Evolutionary conservation across 2,113 vertebrate species (phyloP).

Genomic region (Cololabis saira): DNA sequence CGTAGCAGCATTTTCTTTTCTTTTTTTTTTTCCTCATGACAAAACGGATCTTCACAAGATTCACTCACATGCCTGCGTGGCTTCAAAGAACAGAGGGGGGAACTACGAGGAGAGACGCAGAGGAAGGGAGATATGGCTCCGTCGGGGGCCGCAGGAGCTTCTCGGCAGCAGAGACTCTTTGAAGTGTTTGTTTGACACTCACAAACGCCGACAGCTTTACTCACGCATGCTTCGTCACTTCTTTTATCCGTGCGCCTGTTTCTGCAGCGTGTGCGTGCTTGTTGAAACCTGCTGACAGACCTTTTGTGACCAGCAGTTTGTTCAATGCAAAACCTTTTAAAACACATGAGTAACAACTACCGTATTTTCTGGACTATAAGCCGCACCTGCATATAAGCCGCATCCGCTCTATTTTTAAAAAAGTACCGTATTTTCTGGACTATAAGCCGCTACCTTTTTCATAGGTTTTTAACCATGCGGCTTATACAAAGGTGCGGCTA

Average conservation of each 20-base stretch:
- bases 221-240: neutral
- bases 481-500: no score
- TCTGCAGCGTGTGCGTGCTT: no score
- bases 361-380: no score
- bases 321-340: no score
- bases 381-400: no score
- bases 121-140: conserved; percentile 23
- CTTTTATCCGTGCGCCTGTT: neutral
- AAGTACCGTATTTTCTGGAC: no score
- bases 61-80: conserved; percentile 5
- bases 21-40: neutral
- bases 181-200: conserved; percentile 23
- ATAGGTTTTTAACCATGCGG: no score
- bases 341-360: no score
- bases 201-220: conserved; percentile 7
- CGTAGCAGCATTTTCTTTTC: neutral
- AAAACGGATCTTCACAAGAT: conserved; percentile 20
- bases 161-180: conserved; percentile 2
- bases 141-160: conserved; percentile 1
- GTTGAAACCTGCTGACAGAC: no score
- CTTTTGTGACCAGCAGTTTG: no score
- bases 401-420: no score
- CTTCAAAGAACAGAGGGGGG: conserved; percentile 15
- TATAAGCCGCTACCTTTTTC: no score
- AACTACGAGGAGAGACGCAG: neutral